phyloP scores from a whole-genome alignment of 2,113 vertebrate genomes.

The Chaetodon auriga region DNA sequence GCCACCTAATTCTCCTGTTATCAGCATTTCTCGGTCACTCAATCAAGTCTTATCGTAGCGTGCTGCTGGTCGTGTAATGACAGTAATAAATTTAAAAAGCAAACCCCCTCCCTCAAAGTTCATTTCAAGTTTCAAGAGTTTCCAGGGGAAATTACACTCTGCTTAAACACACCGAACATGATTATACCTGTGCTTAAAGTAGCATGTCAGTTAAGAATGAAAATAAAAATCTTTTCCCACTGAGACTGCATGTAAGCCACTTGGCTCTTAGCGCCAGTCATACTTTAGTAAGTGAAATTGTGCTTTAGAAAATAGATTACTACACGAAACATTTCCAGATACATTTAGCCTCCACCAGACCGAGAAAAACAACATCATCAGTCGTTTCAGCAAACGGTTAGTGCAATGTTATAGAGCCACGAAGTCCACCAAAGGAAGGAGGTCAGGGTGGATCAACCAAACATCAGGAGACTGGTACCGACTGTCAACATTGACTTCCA shows the following conservation, averaged over 20 bases:
- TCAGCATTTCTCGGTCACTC: slow-evolving; percentile 79
- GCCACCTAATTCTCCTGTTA: slow-evolving; percentile 69
- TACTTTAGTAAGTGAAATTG: not conserved
- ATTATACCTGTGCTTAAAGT: not conserved
- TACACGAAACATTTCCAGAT: not conserved
- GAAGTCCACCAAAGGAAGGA: not conserved
- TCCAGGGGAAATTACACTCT: slow-evolving; percentile 3
- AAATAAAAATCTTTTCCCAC: not conserved
- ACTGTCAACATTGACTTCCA: not conserved
- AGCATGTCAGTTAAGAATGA: not conserved
- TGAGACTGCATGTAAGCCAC: not conserved
- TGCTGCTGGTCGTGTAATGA: slow-evolving; percentile 77
- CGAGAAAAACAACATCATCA: not conserved
- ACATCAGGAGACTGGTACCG: not conserved
- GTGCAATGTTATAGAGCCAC: not conserved
- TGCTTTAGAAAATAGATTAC: slow-evolving; percentile 2
- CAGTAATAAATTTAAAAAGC: slow-evolving; percentile 76
- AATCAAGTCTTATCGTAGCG: slow-evolving; percentile 75
- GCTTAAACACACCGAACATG: not conserved
- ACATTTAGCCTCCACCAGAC: not conserved
- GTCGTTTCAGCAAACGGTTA: not conserved
- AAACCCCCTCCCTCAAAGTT: slow-evolving; percentile 66
- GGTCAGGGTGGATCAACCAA: not conserved
- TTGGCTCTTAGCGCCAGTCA: not conserved
- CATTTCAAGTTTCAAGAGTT: slow-evolving; percentile 63